These are phyloP conservation scores for Agrilus cyanescens DNA, from an alignment of 2,888 invertebrate species.

Conservation along the genomic window DNA sequence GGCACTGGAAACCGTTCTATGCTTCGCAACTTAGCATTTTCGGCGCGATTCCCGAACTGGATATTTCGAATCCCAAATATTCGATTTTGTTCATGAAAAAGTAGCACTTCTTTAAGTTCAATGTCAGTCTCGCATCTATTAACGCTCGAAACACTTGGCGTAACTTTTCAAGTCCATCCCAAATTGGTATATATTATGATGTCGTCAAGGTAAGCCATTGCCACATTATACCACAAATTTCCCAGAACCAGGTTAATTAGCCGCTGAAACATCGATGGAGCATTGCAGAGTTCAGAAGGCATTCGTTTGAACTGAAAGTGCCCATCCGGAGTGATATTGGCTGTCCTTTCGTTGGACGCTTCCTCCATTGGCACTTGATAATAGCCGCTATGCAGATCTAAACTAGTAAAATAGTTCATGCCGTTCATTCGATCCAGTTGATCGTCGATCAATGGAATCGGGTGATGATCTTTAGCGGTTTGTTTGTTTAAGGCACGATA, in stretches of 20 bases:
- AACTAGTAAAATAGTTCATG: slow-evolving; percentile 14
- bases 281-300: slow-evolving; percentile 25
- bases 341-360: too few relatives aligned
- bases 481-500: too few relatives aligned
- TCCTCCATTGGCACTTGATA: slow-evolving; percentile 11
- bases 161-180: slow-evolving; percentile 3
- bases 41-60: slow-evolving; percentile 11
- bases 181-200: slow-evolving; percentile 7
- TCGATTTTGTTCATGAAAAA: slow-evolving; percentile 11
- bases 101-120: slow-evolving; percentile 5
- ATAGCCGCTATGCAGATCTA: slow-evolving; percentile 19
- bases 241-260: background rate
- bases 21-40: slow-evolving; percentile 10
- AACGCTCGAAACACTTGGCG: background rate
- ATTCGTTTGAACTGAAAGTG: slow-evolving; percentile 7
- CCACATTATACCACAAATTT: slow-evolving; percentile 1
- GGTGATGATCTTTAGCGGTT: too few relatives aligned
- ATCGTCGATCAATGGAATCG: slow-evolving; percentile 20
- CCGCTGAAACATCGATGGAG: slow-evolving; percentile 20
- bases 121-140: background rate
- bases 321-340: too few relatives aligned
- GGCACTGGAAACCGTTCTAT: slow-evolving; percentile 14
- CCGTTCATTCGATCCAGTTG: slow-evolving; percentile 14
- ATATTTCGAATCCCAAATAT: slow-evolving; percentile 14
- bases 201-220: slow-evolving; percentile 16